Evolutionary conservation across 2,888 invertebrate genomes (phyloP).

Genomic region (Augochlorella aurata): DNA sequence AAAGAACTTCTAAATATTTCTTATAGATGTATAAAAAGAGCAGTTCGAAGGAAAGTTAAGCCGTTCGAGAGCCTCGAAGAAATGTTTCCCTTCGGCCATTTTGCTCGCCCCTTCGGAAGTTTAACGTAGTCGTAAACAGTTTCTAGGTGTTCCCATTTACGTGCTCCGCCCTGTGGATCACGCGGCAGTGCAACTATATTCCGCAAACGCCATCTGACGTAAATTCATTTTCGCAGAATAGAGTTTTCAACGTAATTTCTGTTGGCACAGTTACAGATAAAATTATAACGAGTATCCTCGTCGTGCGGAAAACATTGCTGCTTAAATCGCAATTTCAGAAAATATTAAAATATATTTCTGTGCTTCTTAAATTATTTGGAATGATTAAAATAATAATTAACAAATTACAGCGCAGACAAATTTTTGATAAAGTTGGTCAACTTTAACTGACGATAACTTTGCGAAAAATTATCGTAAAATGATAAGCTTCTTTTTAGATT

Average conservation of each 20-base stretch:
- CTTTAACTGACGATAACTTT: too few relatives aligned
- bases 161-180: background rate
- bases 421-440: too few relatives aligned
- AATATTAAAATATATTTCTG: too few relatives aligned
- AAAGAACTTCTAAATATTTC: background rate
- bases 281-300: too few relatives aligned
- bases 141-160: background rate
- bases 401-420: too few relatives aligned
- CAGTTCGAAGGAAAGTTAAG: background rate
- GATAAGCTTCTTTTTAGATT: too few relatives aligned
- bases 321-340: too few relatives aligned
- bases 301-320: too few relatives aligned
- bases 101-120: background rate
- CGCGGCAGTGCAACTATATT: background rate
- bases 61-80: background rate
- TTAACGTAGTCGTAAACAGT: constrained; percentile 1
- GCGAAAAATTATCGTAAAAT: too few relatives aligned
- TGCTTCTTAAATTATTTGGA: too few relatives aligned
- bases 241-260: background rate
- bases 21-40: constrained; percentile 2
- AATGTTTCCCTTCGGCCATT: background rate
- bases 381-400: too few relatives aligned
- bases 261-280: too few relatives aligned
- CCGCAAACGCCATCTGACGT: background rate
- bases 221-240: background rate